phyloP scores from a whole-genome alignment of 1,140 invertebrate genomes.

The Araneus ventricosus region DNA sequence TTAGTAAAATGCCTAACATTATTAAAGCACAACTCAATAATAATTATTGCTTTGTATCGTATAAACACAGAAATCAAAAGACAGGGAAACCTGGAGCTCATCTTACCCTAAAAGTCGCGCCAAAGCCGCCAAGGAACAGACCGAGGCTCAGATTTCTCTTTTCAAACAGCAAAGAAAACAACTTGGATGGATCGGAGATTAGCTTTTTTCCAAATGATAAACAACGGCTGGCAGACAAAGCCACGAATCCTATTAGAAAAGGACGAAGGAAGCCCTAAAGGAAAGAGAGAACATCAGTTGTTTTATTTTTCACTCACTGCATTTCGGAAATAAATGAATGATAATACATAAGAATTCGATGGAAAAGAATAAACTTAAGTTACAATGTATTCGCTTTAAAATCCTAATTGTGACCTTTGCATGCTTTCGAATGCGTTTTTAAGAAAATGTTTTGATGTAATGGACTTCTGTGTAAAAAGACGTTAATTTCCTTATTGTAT shows the following conservation, averaged over 20 bases:
- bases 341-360: too few relatives aligned
- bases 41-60: neutral
- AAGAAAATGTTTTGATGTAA: too few relatives aligned
- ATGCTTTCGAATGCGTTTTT: too few relatives aligned
- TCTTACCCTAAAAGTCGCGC: constrained; percentile 68
- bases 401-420: too few relatives aligned
- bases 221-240: constrained; percentile 10
- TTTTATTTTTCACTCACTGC: neutral
- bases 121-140: constrained; percentile 76
- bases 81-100: neutral
- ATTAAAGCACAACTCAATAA: too few relatives aligned
- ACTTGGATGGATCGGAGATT: constrained; percentile 16
- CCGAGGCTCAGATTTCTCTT: constrained; percentile 65
- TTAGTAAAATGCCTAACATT: too few relatives aligned
- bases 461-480: too few relatives aligned
- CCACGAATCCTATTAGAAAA: constrained; percentile 69
- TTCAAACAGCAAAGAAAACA: constrained; percentile 27
- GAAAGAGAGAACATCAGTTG: neutral
- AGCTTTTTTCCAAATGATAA: constrained; percentile 32
- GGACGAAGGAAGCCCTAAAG: constrained; percentile 68
- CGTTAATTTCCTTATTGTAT: too few relatives aligned
- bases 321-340: neutral
- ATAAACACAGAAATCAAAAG: neutral
- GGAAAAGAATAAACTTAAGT: too few relatives aligned
- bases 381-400: too few relatives aligned